phyloP scores from a whole-genome alignment of 2,797 vertebrate genomes.

The Merluccius polli region DNA sequence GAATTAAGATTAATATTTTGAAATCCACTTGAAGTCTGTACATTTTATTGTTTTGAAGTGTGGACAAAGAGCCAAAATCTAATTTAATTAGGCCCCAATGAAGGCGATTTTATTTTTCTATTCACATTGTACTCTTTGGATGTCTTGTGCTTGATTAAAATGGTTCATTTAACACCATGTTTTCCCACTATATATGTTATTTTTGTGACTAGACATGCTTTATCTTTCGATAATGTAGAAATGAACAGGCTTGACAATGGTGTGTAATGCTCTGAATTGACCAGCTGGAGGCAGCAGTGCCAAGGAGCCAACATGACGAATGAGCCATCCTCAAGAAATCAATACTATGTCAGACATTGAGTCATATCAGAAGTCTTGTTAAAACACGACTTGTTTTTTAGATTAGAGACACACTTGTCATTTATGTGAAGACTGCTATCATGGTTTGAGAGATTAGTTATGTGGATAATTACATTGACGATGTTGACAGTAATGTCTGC shows the following conservation, averaged over 20 bases:
- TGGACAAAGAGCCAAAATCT: conserved; percentile 45
- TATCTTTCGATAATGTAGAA: background rate
- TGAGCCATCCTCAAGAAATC: background rate
- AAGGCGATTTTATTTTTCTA: conserved; percentile 78
- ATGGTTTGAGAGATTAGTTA: background rate
- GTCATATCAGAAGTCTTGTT: too few species aligned
- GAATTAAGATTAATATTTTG: conserved; percentile 31
- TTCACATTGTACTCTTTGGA: conserved; percentile 63
- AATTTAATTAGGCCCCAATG: conserved; percentile 54
- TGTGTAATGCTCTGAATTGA: background rate
- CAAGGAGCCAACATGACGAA: background rate
- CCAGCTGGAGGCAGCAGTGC: background rate
- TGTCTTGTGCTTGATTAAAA: conserved; percentile 73
- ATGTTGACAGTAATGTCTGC: too few species aligned
- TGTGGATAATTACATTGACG: too few species aligned
- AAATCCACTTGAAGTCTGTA: conserved; percentile 47
- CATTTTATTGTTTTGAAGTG: conserved; percentile 25
- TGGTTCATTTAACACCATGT: conserved; percentile 67
- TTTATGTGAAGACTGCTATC: too few species aligned
- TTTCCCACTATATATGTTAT: background rate
- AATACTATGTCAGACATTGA: too few species aligned
- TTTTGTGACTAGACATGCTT: background rate
- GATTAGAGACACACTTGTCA: background rate
- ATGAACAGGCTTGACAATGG: background rate
- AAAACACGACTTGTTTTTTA: too few species aligned